Percentiles rank a stretch among this genome's conserved stretches.
Evolutionary conservation across 2,797 vertebrate genomes (phyloP).

Genomic region (Leptoclinus maculatus): DNA sequence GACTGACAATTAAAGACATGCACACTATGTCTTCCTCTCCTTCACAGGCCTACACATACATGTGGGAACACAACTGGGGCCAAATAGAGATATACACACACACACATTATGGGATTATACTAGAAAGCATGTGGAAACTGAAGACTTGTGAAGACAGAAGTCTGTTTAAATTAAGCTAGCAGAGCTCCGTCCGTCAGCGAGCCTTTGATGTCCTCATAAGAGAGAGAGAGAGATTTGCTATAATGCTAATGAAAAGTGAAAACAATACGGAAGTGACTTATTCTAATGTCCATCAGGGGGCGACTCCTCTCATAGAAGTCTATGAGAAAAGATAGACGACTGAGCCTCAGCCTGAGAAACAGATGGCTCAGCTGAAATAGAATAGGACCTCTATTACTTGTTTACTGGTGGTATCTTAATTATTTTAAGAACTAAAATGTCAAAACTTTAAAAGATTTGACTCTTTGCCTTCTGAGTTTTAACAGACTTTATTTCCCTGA

Average conservation of each 20-base stretch:
- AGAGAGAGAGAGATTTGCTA: neutral
- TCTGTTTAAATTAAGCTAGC: neutral
- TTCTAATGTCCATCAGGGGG: no score
- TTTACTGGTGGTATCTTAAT: neutral
- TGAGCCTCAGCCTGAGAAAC: neutral
- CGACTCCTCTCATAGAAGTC: no score
- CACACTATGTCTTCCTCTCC: neutral
- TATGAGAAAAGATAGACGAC: no score
- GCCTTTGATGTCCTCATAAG: neutral
- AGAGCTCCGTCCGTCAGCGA: neutral
- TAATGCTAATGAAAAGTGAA: neutral
- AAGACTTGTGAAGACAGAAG: neutral
- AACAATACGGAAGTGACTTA: no score
- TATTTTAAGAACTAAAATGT: neutral
- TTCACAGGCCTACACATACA: neutral
- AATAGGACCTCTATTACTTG: neutral
- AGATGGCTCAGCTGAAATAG: neutral
- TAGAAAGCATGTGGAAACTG: neutral
- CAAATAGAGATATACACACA: neutral
- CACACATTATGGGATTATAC: neutral
- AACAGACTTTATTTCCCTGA: neutral
- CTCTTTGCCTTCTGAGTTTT: neutral
- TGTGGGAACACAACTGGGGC: neutral
- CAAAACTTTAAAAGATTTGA: neutral
- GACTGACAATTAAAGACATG: neutral